Evolutionary conservation across 1,140 invertebrate genomes (phyloP).

Genomic region (Luehdorfia chinensis): DNA sequence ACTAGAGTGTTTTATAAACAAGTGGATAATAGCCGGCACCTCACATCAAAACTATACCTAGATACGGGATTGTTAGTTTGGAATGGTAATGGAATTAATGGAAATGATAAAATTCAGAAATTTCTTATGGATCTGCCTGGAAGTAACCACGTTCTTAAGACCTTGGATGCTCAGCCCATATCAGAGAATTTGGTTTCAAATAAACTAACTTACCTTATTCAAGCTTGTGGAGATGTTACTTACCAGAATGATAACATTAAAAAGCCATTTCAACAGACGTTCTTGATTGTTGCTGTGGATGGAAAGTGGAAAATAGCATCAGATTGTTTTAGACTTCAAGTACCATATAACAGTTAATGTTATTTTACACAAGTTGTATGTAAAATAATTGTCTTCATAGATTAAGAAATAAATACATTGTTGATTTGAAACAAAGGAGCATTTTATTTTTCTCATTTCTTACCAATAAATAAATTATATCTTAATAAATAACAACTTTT

Average conservation of each 20-base stretch:
- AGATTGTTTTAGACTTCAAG: constrained; percentile 87
- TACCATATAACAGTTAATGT: constrained; percentile 45
- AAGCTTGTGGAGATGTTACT: constrained; percentile 85
- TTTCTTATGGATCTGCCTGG: constrained; percentile 86
- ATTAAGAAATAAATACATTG: too few species aligned
- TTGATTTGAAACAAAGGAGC: too few species aligned
- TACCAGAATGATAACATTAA: constrained; percentile 76
- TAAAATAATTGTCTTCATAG: not conserved
- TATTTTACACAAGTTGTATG: not conserved
- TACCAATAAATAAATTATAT: constrained; percentile 7
- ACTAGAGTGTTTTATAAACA: constrained; percentile 89
- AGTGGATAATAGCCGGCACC: constrained; percentile 88
- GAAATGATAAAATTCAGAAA: constrained; percentile 86
- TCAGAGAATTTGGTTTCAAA: constrained; percentile 81
- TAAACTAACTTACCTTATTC: constrained; percentile 85
- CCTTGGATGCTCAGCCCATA: constrained; percentile 88
- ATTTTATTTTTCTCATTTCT: constrained; percentile 5
- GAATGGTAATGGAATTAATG: constrained; percentile 89
- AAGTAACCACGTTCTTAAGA: constrained; percentile 83
- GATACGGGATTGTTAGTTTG: constrained; percentile 88
- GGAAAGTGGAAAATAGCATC: constrained; percentile 94
- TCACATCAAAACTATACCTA: constrained; percentile 87
- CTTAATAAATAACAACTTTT: constrained; percentile 5
- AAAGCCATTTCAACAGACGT: constrained; percentile 88
- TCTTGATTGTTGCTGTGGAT: constrained; percentile 87